Evolutionary conservation across 1,140 invertebrate genomes (phyloP), one percentile per base, ranked within the genome.

Genomic region (Ylistrum balloti): DNA sequence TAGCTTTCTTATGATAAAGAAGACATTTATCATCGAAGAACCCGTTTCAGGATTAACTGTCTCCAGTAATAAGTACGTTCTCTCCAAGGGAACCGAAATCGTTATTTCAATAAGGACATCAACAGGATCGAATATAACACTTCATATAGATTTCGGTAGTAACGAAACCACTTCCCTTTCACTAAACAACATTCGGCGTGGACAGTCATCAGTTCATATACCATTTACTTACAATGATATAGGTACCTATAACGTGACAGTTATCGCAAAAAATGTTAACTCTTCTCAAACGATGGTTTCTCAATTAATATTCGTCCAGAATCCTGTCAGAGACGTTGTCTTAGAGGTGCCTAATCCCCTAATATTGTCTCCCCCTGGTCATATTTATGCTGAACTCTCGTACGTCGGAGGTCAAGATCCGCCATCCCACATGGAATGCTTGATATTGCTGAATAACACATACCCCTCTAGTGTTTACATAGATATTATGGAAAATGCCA

Each of bases 91-190:
- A 33, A 86, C 89, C 17, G 41, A 85, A 35, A 38, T 92, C 0
- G 45, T 87, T 35, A 56, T 92, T 33, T 33, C 56, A 17, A 41
- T 93, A 3, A 33, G 74, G 2, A 89, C 89, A 34, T 17, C n/a
- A 33, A 90, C 56, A 85, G 93, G 93, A 15, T 93, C 93, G 5
- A 92, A 94, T 88, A 32, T 94, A 32, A 86, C 41, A 33, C 33
- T 92, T 15, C 74, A 85, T 2, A 74, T 93, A n/a, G 86, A 89
- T 35, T 85, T 88, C 9, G 92, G 92, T n/a, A 88, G 92, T 45
- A 88, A 74, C 9, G 88, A 41, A 17, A 56, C 34, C 22, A 41
- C 87, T 33, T 89, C 41, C 0, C 33, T 86, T 0, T 5, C 11
- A 22, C 7, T 93, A 0, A 45, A 56, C 1, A 94, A 93, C 88